Evolutionary conservation across 2,113 vertebrate species (phyloP), one percentile per base, ranked within the genome.

Genomic region (Gallinago media): DNA sequence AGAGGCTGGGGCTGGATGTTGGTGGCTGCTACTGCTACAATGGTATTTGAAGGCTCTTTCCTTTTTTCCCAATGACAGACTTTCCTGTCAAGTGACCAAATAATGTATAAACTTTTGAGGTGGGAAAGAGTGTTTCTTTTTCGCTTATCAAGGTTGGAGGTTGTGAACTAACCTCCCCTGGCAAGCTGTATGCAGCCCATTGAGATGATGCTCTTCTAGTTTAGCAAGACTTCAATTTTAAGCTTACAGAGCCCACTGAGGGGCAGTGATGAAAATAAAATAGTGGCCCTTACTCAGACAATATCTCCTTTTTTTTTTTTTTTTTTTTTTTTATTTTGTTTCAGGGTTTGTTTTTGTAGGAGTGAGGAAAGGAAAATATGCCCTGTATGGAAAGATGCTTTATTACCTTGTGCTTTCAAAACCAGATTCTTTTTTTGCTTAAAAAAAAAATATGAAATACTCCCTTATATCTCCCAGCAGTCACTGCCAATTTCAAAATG

Each of bases 401-500:
- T 74, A 20, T n/a, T 85, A 42, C 44, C 52, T 78, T 87, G 61
- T 85, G 47, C 55, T 91, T 94, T 94, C 76, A 61, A 92, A 94
- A 80, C 9, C 67, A 90, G 74, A 62, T 85, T 72, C 62, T 88
- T 29, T 50, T 94, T 92, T 55, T 86, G 34, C 50, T 71, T 83
- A 34, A 77, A 76, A 61, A 76, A 61, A 56, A 27, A 86, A 31
- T 11, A n/a, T 14, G 9, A 26, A 70, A 70, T 22, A 42, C 19
- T 88, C 17, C 34, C 20, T 63, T 4, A 0, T 77, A 52, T 62
- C 26, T 91, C 25, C 22, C 77, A 36, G 52, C 34, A 38, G 32
- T 63, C 61, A 47, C 19, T 92, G 78, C 58, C 65, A 76, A 20
- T 85, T 83, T 61, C 50, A 88, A 79, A 93, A 83, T 84, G 42